A percentile compares a stretch with the other conserved stretches of the same genome.
Conservation (phyloP, 2,888 invertebrate genomes). For the Augiades crinisus region DNA sequence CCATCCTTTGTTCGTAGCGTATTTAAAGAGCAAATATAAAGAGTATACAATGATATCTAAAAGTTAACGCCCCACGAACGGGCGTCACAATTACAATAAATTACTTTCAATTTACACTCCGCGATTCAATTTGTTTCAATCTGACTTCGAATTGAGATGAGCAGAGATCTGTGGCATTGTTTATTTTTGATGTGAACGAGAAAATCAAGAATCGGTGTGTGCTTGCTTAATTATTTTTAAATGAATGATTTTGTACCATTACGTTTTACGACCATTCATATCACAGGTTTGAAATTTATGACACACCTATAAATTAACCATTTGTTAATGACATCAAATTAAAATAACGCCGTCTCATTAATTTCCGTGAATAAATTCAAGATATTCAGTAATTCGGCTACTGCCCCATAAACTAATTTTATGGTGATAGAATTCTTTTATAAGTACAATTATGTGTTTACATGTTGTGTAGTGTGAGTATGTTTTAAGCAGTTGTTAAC, state of each 20-base stretch:
- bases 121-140: no score
- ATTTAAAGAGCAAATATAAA: no score
- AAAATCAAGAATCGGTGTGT: no score
- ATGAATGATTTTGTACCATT: background rate
- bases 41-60: no score
- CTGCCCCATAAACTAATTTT: conserved; percentile 14
- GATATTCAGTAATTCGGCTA: conserved; percentile 1
- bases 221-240: conserved; percentile 8
- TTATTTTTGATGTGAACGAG: no score
- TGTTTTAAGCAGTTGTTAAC: conserved; percentile 1
- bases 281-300: conserved; percentile 13
- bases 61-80: no score
- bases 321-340: conserved; percentile 14
- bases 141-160: no score
- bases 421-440: conserved; percentile 9
- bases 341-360: conserved; percentile 13
- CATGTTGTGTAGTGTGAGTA: background rate
- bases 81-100: no score
- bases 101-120: no score
- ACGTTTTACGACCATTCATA: conserved; percentile 3
- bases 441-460: conserved; percentile 4
- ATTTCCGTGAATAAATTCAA: conserved; percentile 3
- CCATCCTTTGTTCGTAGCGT: no score
- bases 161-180: no score
- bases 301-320: conserved; percentile 1